Percentiles rank a stretch among this genome's conserved stretches.
phyloP scores from a whole-genome alignment of 2,797 vertebrate genomes.

The Enteromius fasciolatus region DNA sequence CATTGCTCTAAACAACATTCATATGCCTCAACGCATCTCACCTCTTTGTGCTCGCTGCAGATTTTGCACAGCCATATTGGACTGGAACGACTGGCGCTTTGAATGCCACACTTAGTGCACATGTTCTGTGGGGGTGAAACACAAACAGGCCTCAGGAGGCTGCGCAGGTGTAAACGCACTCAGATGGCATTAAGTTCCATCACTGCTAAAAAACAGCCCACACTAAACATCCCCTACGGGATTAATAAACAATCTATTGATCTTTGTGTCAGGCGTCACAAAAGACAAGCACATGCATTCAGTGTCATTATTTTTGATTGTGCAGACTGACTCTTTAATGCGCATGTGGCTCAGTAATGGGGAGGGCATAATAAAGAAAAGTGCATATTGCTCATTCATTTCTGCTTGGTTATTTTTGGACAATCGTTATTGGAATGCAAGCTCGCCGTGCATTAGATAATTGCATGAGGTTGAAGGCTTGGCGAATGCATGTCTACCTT shows the following conservation, averaged over 20 bases:
- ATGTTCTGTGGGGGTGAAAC: conserved; percentile 80
- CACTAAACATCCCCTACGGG: conserved; percentile 26
- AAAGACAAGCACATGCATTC: background rate
- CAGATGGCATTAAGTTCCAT: conserved; percentile 54
- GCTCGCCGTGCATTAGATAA: conserved; percentile 30
- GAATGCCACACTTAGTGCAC: conserved; percentile 89
- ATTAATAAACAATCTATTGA: conserved; percentile 49
- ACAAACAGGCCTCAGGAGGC: conserved; percentile 37
- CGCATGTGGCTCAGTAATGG: conserved; percentile 15
- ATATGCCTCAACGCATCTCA: conserved; percentile 66
- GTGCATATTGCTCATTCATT: conserved; percentile 31
- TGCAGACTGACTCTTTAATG: conserved; percentile 8
- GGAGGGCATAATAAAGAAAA: conserved; percentile 37
- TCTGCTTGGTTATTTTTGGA: conserved; percentile 35
- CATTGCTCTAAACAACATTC: background rate
- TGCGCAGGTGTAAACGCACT: conserved; percentile 44
- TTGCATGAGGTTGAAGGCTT: background rate
- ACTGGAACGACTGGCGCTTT: conserved; percentile 79
- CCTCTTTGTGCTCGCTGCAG: conserved; percentile 94
- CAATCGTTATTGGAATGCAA: background rate
- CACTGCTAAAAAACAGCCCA: conserved; percentile 30
- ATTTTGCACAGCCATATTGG: conserved; percentile 92
- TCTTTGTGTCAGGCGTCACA: conserved; percentile 9
- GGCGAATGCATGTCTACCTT: conserved; percentile 77
- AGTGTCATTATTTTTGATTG: background rate